Evolutionary conservation across 2,113 vertebrate genomes (phyloP).

Genomic region (Butorides virescens): DNA sequence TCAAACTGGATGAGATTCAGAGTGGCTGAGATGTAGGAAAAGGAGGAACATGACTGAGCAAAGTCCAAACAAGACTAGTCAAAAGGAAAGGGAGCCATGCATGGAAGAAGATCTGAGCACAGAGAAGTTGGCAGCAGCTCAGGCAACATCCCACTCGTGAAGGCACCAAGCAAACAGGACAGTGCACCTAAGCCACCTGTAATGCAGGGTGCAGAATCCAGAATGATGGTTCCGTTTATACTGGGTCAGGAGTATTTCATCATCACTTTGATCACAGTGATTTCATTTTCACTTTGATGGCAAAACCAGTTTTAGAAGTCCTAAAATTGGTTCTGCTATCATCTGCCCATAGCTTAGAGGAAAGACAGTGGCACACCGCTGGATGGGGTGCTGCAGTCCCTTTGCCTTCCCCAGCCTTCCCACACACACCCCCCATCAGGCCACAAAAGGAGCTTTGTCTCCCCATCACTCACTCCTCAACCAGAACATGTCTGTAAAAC

Average conservation of each 20-base stretch:
- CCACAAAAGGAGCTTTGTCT: background rate
- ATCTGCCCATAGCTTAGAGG: background rate
- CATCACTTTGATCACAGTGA: background rate
- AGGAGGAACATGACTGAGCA: background rate
- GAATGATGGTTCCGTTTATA: background rate
- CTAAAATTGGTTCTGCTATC: background rate
- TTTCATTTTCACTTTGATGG: background rate
- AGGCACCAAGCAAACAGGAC: background rate
- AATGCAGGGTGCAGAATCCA: background rate
- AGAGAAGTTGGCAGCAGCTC: background rate
- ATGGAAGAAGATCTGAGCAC: background rate
- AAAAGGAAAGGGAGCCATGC: background rate
- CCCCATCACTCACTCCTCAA: background rate
- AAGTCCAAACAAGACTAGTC: background rate
- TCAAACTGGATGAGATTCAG: background rate
- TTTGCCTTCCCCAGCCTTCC: background rate
- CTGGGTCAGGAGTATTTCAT: background rate
- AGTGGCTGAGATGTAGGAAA: background rate
- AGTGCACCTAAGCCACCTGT: background rate
- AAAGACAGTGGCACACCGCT: background rate
- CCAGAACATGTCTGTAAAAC: background rate
- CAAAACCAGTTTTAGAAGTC: background rate
- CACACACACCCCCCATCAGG: background rate
- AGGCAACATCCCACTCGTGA: background rate
- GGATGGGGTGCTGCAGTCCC: background rate